These are phyloP conservation scores for Nycticebus coucang DNA, from an alignment of 2,113 vertebrate genomes.

Conservation along the genomic window DNA sequence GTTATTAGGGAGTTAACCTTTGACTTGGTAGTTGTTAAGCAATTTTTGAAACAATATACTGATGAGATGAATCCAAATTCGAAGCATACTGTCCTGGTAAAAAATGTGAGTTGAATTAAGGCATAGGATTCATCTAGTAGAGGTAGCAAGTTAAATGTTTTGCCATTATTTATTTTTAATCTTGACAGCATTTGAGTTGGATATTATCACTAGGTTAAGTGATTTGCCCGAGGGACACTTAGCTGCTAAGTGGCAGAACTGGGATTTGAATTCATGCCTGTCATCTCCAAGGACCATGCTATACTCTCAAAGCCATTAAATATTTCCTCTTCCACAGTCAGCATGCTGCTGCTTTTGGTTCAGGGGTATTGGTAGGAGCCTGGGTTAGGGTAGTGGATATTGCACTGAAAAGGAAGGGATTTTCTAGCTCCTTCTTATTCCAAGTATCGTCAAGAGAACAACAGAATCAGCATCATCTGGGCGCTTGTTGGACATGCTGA, in stretches of 20 bases:
- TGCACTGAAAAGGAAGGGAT: background rate
- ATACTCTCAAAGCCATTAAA: background rate
- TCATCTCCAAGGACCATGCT: background rate
- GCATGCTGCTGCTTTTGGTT: constrained; percentile 6
- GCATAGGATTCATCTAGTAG: background rate
- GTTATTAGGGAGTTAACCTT: constrained; percentile 18
- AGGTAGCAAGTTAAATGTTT: background rate
- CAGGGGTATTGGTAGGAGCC: background rate
- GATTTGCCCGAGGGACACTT: background rate
- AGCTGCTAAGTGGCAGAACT: background rate
- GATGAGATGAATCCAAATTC: background rate
- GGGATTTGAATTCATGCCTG: background rate
- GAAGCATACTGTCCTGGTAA: background rate
- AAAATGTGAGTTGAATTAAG: background rate
- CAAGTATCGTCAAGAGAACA: background rate
- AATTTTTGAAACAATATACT: background rate
- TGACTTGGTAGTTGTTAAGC: background rate
- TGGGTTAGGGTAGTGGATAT: background rate
- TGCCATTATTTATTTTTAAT: constrained; percentile 27
- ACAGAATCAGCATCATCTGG: background rate
- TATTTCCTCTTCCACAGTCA: background rate
- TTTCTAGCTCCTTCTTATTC: background rate
- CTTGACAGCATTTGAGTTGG: background rate
- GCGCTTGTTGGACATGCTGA: background rate
- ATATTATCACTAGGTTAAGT: constrained; percentile 5